Evolutionary conservation across 2,113 vertebrate genomes (phyloP), one percentile per base, ranked within the genome.

Genomic region (Oceanites oceanicus): DNA sequence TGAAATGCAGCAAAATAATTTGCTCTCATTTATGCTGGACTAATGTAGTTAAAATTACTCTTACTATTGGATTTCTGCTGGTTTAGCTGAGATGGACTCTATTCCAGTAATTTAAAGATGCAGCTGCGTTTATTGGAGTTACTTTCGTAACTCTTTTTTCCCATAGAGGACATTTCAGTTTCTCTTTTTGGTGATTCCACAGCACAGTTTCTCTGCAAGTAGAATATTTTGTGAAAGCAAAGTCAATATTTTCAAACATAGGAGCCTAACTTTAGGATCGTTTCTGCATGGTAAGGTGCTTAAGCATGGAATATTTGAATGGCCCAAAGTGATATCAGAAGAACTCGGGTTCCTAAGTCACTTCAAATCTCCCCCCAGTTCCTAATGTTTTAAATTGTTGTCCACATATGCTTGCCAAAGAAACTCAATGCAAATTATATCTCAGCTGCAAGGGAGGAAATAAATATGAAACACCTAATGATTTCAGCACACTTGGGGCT

Each of bases 401-500:
- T 77, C 58, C 32, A 7, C 25, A 11, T 6, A 3, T 4, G 14
- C 36, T 87, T 88, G 67, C 85, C 94, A 91, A 55, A 53, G 63
- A 66, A 92, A 82, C 84, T 81, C 70, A 21, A 18, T 50, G 78
- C 81, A 88, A 93, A 61, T 90, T 93, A 22, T 76, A 7, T 65
- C 77, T 95, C 82, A 58, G 81, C 90, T 90, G 90, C 13, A 6
- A 86, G 88, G 92, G 88, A 91, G 92, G 88, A 90, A 94, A 63
- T 59, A 82, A 96, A 88, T 86, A 62, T 72, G 82, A 86, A 96
- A 88, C 96, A 90, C 78, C 71, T 96, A 70, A 93, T 85, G 96
- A 73, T 85, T 90, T 55, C 75, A 73, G 90, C 78, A 82, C 71
- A 1, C 92, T 52, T n/a, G 90, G 90, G 90, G 78, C 88, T 93